These are phyloP conservation scores for Odontophorus gujanensis DNA, from an alignment of 2,113 vertebrate genomes.

Conservation along the genomic window DNA sequence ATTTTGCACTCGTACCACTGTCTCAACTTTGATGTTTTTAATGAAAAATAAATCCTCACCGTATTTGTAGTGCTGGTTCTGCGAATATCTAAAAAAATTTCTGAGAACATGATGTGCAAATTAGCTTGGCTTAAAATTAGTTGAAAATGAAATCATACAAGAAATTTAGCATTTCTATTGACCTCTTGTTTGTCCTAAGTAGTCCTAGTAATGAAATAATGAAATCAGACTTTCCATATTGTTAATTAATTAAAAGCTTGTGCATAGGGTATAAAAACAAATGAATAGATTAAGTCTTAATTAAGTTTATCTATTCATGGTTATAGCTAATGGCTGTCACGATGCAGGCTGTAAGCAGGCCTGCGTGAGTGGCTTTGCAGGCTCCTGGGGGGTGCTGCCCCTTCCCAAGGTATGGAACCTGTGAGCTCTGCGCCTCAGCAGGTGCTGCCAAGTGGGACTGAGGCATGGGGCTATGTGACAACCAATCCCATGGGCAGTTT, in stretches of 20 bases:
- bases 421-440: neutral
- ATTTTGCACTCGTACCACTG: neutral
- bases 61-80: neutral
- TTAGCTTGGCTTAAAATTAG: neutral
- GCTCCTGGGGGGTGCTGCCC: neutral
- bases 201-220: constrained; percentile 14
- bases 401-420: neutral
- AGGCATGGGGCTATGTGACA: neutral
- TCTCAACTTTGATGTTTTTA: neutral
- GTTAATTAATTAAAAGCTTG: constrained; percentile 27
- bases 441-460: neutral
- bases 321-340: neutral
- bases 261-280: constrained; percentile 4
- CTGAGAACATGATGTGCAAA: neutral
- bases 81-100: neutral
- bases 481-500: neutral
- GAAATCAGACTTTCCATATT: neutral
- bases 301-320: neutral
- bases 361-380: neutral
- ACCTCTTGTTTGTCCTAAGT: neutral
- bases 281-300: neutral
- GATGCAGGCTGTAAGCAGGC: neutral
- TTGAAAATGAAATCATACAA: neutral
- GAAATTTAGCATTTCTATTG: neutral
- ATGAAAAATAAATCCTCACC: neutral